Conservation (phyloP, 2,113 vertebrate genomes). For the Uria lomvia region DNA sequence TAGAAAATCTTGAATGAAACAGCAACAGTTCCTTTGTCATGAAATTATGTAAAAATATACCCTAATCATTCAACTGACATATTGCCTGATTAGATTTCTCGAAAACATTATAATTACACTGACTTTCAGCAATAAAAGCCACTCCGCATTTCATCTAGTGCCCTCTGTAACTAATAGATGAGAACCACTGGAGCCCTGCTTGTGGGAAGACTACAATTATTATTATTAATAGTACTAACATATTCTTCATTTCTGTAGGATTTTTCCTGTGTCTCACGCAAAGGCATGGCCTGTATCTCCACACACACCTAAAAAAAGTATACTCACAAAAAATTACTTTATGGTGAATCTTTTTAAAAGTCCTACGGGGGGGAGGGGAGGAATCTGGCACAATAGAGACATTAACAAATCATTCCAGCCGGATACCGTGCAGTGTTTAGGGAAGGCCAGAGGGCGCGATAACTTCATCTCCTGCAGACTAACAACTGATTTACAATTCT, state of each 20-base stretch:
- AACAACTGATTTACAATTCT: neutral
- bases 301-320: neutral
- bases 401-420: neutral
- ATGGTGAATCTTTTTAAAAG: neutral
- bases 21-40: neutral
- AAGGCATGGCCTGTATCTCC: neutral
- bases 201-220: neutral
- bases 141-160: neutral
- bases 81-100: neutral
- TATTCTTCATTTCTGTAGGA: neutral
- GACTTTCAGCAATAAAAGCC: neutral
- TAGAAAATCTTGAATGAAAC: neutral
- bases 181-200: neutral
- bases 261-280: neutral
- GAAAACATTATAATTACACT: neutral
- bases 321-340: neutral
- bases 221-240: neutral
- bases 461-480: neutral
- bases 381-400: neutral
- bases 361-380: neutral
- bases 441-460: neutral
- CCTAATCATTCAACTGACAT: neutral
- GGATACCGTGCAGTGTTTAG: neutral
- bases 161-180: neutral
- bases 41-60: neutral